Evolutionary conservation across 2,113 vertebrate genomes (phyloP).

Genomic region (Ctenodactylus gundi): DNA sequence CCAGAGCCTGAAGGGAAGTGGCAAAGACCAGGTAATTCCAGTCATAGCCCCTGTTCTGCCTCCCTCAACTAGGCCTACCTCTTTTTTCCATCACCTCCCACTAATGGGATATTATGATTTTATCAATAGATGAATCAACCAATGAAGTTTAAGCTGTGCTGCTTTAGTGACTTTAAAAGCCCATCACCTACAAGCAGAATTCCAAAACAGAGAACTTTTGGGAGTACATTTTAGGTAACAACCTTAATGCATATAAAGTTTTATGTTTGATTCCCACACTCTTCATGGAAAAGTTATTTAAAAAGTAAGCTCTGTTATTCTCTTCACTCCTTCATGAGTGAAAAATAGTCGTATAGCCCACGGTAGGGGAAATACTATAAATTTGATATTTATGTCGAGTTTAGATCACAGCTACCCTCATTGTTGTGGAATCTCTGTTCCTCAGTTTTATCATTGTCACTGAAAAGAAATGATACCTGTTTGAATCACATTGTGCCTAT

Average conservation of each 20-base stretch:
- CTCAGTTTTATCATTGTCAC: neutral
- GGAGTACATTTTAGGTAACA: neutral
- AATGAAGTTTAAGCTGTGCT: neutral
- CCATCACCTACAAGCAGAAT: neutral
- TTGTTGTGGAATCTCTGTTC: neutral
- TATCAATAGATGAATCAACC: neutral
- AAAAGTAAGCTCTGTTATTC: neutral
- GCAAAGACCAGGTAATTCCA: neutral
- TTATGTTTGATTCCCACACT: neutral
- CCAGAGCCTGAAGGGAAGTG: neutral
- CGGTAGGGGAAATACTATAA: rapidly evolving
- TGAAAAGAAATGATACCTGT: neutral
- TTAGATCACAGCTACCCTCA: neutral
- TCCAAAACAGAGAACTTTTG: neutral
- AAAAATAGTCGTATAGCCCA: neutral
- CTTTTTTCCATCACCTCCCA: neutral
- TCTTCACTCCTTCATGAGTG: neutral
- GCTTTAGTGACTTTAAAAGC: neutral
- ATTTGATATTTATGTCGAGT: neutral
- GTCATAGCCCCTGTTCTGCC: neutral
- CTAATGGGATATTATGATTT: neutral
- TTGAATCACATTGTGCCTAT: neutral
- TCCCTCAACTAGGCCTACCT: neutral
- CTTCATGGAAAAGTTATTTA: neutral
- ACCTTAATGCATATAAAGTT: neutral